Evolutionary conservation across 2,797 vertebrate genomes (phyloP), one percentile per base, ranked within the genome.

Genomic region (Valencia hispanica): DNA sequence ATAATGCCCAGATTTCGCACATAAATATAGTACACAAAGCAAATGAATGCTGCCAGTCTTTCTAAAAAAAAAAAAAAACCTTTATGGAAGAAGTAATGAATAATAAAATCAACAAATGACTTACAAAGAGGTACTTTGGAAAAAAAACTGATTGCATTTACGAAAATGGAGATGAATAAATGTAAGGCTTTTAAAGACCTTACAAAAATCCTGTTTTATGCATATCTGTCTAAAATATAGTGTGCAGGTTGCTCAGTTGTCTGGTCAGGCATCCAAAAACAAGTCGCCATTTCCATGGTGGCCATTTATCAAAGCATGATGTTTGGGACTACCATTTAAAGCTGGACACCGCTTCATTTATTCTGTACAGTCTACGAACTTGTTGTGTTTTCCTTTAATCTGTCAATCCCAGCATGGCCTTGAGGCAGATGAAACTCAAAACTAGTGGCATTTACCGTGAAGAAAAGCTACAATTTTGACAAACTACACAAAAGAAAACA

Each of bases 381-480:
- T 30, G 61, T n/a, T 8, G 0, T 8, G 30, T 34, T 32, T 34
- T 61, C 59, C 32, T 34, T 36, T 22, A 39, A 22, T 36, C 32
- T 65, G 34, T 25, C 61, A 36, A 12, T 39, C 61, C 61, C 11
- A 22, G 32, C 34, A 22, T 34, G 66, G 17, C 17, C 8, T 7
- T 22, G n/a, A 14, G n/a, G 63, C 27, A 3, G 12, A 27, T 34
- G 30, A 8, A 61, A 20, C 22, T 22, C 2, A 20, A 73, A 84
- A 69, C 68, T 9, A 53, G 32, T 18, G 57, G 73, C 25, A 77
- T 68, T 82, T 73, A 48, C 15, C 34, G 72, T 80, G 36, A 79
- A 53, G 78, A 68, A 59, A 17, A 68, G 48, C 25, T 18, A 65
- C 72, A 51, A 74, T 73, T 87, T 22, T 32, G 79, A 76, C 41